Conservation (phyloP, 2,888 invertebrate species). For the Tipula unca region DNA sequence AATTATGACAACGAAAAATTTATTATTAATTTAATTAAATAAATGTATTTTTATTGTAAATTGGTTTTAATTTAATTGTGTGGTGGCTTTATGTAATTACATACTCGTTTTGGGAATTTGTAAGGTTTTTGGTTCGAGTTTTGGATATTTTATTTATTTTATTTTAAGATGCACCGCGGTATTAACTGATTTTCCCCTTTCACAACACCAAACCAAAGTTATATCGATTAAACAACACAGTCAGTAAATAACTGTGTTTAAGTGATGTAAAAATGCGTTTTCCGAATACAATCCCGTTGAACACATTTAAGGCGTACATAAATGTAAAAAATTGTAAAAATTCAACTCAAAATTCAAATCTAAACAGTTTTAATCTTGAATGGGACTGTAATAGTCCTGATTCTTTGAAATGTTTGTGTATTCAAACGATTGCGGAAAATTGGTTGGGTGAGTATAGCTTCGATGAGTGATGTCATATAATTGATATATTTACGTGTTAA, state of each 20-base stretch:
- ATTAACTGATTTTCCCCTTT: no score
- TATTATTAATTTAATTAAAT: background rate
- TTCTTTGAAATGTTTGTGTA: constrained; percentile 35
- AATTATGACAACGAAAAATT: background rate
- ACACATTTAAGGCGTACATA: constrained; percentile 38
- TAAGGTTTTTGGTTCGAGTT: background rate
- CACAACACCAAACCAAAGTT: no score
- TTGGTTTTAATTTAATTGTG: background rate
- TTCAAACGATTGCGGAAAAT: constrained; percentile 36
- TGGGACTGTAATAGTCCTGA: constrained; percentile 32
- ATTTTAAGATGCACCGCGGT: background rate
- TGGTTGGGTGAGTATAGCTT: constrained; percentile 35
- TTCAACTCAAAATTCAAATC: constrained; percentile 18
- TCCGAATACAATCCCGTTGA: constrained; percentile 37
- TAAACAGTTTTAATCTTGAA: constrained; percentile 28
- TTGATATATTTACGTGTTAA: background rate
- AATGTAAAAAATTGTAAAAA: constrained; percentile 22
- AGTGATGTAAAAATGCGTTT: constrained; percentile 29
- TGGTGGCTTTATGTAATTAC: no score
- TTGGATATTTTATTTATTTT: background rate
- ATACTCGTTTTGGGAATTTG: background rate
- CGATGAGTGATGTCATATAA: background rate
- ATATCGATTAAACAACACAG: background rate
- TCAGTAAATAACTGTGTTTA: constrained; percentile 21
- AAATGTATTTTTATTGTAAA: constrained; percentile 8